Evolutionary conservation across 2,113 vertebrate genomes (phyloP), one percentile per base, ranked within the genome.

Genomic region (Amphilophus citrinellus): DNA sequence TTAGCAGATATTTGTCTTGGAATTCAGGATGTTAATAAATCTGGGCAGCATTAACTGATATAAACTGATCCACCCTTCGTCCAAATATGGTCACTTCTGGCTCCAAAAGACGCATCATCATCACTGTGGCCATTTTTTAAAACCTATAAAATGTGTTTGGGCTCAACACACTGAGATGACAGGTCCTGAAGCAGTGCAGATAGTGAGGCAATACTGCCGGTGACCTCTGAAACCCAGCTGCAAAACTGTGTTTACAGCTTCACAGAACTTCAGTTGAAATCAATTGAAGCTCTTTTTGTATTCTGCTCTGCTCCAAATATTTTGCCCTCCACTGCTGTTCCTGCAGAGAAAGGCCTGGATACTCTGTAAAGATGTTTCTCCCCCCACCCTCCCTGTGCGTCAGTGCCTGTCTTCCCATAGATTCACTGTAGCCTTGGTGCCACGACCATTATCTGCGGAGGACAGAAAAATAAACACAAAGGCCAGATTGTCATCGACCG

Each of bases 391-490:
- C n/a, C 61, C 24, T 77, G 58, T 77, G 39, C 61, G 42, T 62
- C 32, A 61, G 18, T 6, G n/a, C 66, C 83, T 27, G 1, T 92
- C 87, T 65, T 90, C 61, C 50, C 30, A 71, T 73, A 87, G 86
- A 80, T 80, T 61, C 66, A 83, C 73, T 68, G 18, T 27, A 87
- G 81, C 84, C 83, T 83, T 42, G 58, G 68, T 80, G 77, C 66
- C 56, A 50, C 0, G 59, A 76, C 63, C 88, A 90, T 90, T 88
- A 92, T 92, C 87, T 81, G 57, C 37, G 1, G 63, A 89, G 82
- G 86, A 90, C 76, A 91, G 84, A 84, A 61, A 90, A 91, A 87
- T 87, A 91, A 90, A 92, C 77, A 79, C 80, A 84, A 73, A 87
- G 78, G 87, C 84, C 77, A 87, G 87, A 87, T 88, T 88, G 87